phyloP scores from a whole-genome alignment of 2,797 vertebrate genomes.

The Neostethus bicornis region DNA sequence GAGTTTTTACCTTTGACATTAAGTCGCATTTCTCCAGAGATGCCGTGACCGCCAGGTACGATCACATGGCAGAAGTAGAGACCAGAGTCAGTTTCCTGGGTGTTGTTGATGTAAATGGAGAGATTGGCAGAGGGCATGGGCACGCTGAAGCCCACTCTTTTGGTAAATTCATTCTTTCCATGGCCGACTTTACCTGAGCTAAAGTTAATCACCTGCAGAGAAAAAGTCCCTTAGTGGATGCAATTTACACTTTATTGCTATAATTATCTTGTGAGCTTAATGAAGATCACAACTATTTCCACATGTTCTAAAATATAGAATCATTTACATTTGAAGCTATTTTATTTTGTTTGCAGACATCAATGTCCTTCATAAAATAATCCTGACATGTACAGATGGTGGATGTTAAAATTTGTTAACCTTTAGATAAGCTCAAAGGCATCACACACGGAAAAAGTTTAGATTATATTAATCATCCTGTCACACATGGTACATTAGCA shows the following conservation, averaged over 20 bases:
- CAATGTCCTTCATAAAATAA: constrained; percentile 69
- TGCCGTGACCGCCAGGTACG: constrained; percentile 69
- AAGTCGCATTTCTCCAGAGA: constrained; percentile 76
- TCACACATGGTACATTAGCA: constrained; percentile 7
- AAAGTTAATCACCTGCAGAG: constrained; percentile 84
- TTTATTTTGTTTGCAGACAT: constrained; percentile 33
- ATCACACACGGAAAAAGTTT: constrained; percentile 64
- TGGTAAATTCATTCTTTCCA: constrained; percentile 73
- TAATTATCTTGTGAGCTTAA: background rate
- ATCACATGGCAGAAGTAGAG: constrained; percentile 86
- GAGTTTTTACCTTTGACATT: constrained; percentile 79
- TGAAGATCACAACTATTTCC: background rate
- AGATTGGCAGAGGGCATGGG: constrained; percentile 82
- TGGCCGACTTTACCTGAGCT: constrained; percentile 79
- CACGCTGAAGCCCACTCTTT: constrained; percentile 82
- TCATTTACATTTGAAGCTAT: background rate
- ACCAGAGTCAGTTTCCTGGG: constrained; percentile 86
- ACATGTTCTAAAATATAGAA: background rate
- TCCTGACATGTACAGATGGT: constrained; percentile 77
- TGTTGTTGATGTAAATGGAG: constrained; percentile 88
- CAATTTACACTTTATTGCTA: background rate
- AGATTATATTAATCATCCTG: constrained; percentile 73
- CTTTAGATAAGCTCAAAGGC: constrained; percentile 72
- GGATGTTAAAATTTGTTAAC: constrained; percentile 69
- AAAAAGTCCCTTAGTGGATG: background rate